Evolutionary conservation across 1,140 invertebrate genomes (phyloP), one percentile per base, ranked within the genome.

Genomic region (Diuraphis noxia): DNA sequence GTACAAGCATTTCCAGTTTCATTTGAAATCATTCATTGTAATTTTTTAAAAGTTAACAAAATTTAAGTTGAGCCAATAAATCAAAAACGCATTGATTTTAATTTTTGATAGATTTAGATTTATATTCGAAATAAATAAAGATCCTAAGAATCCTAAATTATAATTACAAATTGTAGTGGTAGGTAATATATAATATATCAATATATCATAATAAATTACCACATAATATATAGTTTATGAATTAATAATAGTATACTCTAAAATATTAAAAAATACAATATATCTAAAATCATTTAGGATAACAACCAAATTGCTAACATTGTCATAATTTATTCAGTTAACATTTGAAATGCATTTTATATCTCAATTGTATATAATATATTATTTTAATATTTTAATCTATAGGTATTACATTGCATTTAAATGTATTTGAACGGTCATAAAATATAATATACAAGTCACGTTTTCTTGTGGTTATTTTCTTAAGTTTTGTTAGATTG

Each of bases 381-480:
- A 10, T 36, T 86, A 10, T 36, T 86, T 43, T n/a, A 41, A 43
- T 84, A 72, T 5, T 81, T 79, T 23, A 30, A n/a, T 49, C 1
- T 36, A 36, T 52, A 38, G 21, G 9, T 49, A 85, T 21, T n/a
- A 85, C 25, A 9, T 36, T 52, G 21, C 34, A 86, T 86, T 49
- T 52, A 86, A 86, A 86, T 52, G 9, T 34, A 86, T 86, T 86
- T 36, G 49, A 86, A 86, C 25, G 19, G 38, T 52, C 36, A 49
- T 34, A 25, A 86, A 52, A 46, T 86, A 86, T 86, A 49, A 86
- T 52, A 46, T 36, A 52, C 84, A 25, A 52, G 34, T 86, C 84
- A 86, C 84, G 84, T 49, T 25, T 49, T 36, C 43, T 79, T 79
- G 72, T 79, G 56, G 56, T 79, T 36, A 79, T 36, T 79, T 36